Base-by-base conservation (phyloP, 1,140 invertebrate species). In the Hyphantria cunea region DNA sequence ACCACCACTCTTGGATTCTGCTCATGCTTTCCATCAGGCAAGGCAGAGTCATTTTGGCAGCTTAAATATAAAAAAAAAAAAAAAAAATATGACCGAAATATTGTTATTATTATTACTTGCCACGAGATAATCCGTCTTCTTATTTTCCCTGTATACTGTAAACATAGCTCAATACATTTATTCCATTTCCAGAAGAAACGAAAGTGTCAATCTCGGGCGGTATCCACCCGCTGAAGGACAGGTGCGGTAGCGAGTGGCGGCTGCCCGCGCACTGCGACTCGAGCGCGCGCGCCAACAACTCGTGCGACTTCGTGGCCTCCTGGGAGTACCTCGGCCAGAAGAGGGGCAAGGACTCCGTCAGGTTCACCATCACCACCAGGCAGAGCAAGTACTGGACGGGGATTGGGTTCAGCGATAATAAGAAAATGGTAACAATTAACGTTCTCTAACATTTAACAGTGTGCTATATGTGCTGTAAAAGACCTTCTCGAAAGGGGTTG, bases 341-440 rank as follows among this genome's bases (percentile, higher is more conserved):
- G 61, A 87, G 91, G 62, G 93, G 88, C 0, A 93, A 93, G 73
- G 97, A 98, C 80, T 93, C 94, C 15, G 94, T 99, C 49, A 92
- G 93, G 17, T 99, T 99, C 87, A 96, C 95, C 2, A 95, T 99
- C n/a, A 93, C 94, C 12, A 98, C 97, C 0, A 95, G 93, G 9
- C 92, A 97, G 64, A 94, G 93, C 0, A 94, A 97, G 62, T 93
- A 93, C 10, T 99, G 98, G 98, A 98, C 97, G 2, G 98, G 98
- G 2, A 96, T 99, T 66, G 98, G 95, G 10, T 98, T 99, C 86
- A 97, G 96, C 31, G 92, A 96, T 55, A 94, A 97, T 76, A 94
- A 94, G 61, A 95, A 93, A 80, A 98, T 98, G 97, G 95, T 96
- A 83, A 92, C 78, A 25, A 7, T 32, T 50, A n/a, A 15, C 13